Evolutionary conservation across 2,888 invertebrate species (phyloP).

Genomic region (Chloroclystis v-ata): DNA sequence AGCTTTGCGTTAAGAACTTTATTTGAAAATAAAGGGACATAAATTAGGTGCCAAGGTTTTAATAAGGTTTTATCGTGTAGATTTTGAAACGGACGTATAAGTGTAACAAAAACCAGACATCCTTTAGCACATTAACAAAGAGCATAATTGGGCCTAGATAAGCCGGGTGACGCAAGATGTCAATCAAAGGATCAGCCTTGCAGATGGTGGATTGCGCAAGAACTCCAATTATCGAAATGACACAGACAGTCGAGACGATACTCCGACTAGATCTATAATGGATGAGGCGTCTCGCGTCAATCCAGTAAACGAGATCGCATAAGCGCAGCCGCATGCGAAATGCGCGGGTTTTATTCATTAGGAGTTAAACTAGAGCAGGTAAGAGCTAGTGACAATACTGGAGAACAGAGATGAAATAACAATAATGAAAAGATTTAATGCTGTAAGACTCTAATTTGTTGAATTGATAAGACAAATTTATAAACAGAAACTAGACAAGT

Average conservation of each 20-base stretch:
- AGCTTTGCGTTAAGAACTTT: not conserved
- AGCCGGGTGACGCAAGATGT: constrained; percentile 61
- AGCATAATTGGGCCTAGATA: constrained; percentile 60
- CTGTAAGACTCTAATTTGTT: too few relatives aligned
- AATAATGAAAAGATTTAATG: too few relatives aligned
- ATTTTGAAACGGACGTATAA: not conserved
- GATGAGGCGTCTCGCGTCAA: constrained; percentile 72
- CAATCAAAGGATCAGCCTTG: constrained; percentile 60
- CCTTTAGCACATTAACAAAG: constrained; percentile 27
- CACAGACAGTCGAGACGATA: constrained; percentile 59
- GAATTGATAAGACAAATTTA: not conserved
- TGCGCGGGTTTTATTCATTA: constrained; percentile 20
- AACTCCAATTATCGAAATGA: constrained; percentile 76
- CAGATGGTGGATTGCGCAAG: constrained; percentile 64
- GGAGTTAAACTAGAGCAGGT: constrained; percentile 13
- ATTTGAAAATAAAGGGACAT: too few relatives aligned
- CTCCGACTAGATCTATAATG: constrained; percentile 73
- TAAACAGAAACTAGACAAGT: not conserved
- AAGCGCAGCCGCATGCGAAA: constrained; percentile 26
- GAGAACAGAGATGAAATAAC: not conserved
- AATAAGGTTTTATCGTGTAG: not conserved
- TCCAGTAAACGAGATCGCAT: constrained; percentile 72
- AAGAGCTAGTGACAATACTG: constrained; percentile 1
- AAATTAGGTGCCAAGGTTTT: not conserved
- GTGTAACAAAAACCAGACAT: constrained; percentile 7